Evolutionary conservation across 2,888 invertebrate species (phyloP), one percentile per base, ranked within the genome.

Genomic region (Itoplectis maculator): DNA sequence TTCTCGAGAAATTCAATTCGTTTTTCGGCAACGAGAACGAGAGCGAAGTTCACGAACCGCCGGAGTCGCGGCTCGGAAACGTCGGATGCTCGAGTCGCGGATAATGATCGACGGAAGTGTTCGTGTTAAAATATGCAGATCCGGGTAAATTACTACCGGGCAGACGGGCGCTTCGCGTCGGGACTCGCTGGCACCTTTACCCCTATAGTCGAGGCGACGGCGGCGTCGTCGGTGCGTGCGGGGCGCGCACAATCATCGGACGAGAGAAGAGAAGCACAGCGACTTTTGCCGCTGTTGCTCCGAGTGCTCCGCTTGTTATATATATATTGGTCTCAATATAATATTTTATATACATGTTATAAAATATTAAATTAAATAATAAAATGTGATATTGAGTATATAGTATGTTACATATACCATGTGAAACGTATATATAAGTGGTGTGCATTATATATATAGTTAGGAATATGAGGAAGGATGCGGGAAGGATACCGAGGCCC

Each of bases 71-170:
- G 66, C 40, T 63, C 51, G 63, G 63, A 76, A 76, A 82, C 79
- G 73, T 61, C 68, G 82, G 79, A 79, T 79, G 79, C 82, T 82
- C 82, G 79, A 79, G 79, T 66, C 70, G 61, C 37, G 54, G 92
- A 92, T 92, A 92, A 92, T 91, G 90, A 92, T 92, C 92, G 91
- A 86, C 91, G 92, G 91, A 92, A 92, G 92, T 90, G 91, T 90
- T 91, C 92, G 92, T 91, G 92, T 88, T 92, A 92, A 92, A 92
- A 92, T 92, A 92, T 92, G 92, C 92, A 92, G 92, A 92, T 91
- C 90, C 90, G 81, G 89, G 86, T 89, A 89, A 92, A 91, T 80
- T 73, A 92, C 91, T 92, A 90, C 91, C 89, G 85, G 86, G 86
- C 88, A 87, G 88, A 89, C 88, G 77, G 72, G 49, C 75, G 82